Evolutionary conservation across 2,113 vertebrate genomes (phyloP).

Genomic region (Leptocoma aspasia): DNA sequence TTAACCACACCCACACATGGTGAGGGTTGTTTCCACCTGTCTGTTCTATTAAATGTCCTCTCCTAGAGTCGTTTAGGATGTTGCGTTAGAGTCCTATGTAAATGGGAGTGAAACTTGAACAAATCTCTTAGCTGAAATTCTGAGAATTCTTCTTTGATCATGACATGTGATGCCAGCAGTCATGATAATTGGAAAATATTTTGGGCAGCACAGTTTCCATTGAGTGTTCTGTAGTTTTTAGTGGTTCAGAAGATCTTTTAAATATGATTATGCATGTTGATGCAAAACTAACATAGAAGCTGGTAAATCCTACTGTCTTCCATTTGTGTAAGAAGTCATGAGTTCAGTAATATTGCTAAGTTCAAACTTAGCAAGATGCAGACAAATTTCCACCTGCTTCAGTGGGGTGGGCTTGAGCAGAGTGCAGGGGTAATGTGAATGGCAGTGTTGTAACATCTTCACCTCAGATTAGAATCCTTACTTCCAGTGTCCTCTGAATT

Average conservation of each 20-base stretch:
- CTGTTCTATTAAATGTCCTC: not conserved
- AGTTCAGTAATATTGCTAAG: not conserved
- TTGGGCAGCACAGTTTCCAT: constrained; percentile 16
- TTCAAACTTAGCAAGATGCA: rapidly evolving
- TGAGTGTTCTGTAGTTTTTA: not conserved
- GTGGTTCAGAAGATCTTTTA: not conserved
- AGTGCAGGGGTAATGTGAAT: not conserved
- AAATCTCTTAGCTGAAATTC: constrained; percentile 16
- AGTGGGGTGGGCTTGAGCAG: not conserved
- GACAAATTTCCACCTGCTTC: not conserved
- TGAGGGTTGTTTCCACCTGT: not conserved
- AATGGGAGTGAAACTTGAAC: constrained; percentile 41
- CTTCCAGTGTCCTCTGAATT: not conserved
- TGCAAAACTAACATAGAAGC: not conserved
- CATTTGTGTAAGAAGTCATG: not conserved
- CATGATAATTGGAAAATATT: constrained; percentile 2
- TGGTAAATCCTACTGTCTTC: not conserved
- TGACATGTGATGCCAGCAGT: not conserved
- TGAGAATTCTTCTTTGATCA: constrained; percentile 21
- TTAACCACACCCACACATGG: not conserved
- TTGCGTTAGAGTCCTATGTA: constrained; percentile 8
- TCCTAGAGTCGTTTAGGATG: not conserved
- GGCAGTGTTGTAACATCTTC: rapidly evolving
- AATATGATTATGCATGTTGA: not conserved
- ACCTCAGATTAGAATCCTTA: not conserved